phyloP scores from a whole-genome alignment of 2,113 vertebrate species.

The Colius striatus region DNA sequence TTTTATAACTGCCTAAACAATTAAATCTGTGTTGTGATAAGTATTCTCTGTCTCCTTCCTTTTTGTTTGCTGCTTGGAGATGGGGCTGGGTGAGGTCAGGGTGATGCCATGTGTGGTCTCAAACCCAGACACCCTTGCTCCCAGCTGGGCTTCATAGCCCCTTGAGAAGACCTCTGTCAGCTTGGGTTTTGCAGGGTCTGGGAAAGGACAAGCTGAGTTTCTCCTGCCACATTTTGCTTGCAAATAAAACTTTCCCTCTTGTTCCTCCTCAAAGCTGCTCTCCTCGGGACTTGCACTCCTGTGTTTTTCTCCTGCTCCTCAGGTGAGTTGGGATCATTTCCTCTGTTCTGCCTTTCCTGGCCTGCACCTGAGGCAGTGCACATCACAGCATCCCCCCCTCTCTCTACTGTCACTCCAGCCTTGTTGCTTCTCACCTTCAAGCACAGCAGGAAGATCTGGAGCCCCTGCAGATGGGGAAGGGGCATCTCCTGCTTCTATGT shows the following conservation, averaged over 20 bases:
- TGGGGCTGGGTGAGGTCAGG: neutral
- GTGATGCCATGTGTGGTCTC: accelerated
- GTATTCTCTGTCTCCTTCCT: neutral
- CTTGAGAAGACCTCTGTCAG: neutral
- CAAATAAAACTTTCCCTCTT: neutral
- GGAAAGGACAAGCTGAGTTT: neutral
- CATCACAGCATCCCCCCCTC: accelerated
- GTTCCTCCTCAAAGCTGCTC: neutral
- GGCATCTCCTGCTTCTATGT: neutral
- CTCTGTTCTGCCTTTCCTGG: neutral
- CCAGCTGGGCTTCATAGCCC: neutral
- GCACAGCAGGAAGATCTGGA: neutral
- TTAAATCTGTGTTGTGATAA: constrained; percentile 57
- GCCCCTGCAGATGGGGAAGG: neutral
- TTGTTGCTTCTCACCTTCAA: neutral
- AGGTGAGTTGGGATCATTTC: neutral
- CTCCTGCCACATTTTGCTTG: neutral
- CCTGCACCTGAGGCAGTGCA: neutral
- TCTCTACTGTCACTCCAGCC: neutral
- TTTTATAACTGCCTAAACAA: constrained; percentile 60
- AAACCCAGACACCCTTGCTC: neutral
- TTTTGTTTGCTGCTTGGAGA: constrained; percentile 19
- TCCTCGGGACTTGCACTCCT: neutral
- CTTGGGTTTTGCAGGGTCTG: neutral
- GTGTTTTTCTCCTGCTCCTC: neutral